Conservation (phyloP, 2,113 vertebrate species). For the Ornithorhynchus anatinus region DNA sequence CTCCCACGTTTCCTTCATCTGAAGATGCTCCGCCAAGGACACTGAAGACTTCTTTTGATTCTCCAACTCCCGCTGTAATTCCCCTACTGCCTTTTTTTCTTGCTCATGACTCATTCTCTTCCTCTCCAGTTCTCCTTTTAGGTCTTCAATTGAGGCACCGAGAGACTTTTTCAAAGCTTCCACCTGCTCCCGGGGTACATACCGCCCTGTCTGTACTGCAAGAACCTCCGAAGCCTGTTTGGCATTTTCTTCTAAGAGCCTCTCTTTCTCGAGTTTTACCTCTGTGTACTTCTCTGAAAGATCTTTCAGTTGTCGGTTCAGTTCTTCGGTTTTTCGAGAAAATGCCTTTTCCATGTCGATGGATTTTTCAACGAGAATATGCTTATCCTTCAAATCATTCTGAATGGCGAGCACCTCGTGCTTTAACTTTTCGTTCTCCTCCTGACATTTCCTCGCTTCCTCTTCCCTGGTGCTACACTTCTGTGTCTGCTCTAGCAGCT, state of each 20-base stretch:
- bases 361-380: constrained; percentile 67
- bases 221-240: constrained; percentile 61
- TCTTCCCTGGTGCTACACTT: constrained; percentile 62
- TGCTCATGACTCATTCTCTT: constrained; percentile 53
- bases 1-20: constrained; percentile 71
- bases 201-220: constrained; percentile 17
- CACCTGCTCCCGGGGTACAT: constrained; percentile 58
- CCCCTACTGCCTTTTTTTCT: constrained; percentile 63
- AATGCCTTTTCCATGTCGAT: constrained; percentile 68
- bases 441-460: constrained; percentile 50
- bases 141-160: constrained; percentile 61
- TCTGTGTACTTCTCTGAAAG: constrained; percentile 70
- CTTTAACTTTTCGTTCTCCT: constrained; percentile 76
- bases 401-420: constrained; percentile 71
- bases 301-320: constrained; percentile 66
- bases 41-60: constrained; percentile 51
- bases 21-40: constrained; percentile 65
- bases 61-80: constrained; percentile 76
- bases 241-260: constrained; percentile 64
- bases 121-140: constrained; percentile 71
- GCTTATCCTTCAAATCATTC: constrained; percentile 70
- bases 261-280: constrained; percentile 50
- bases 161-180: constrained; percentile 76
- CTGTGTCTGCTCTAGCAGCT: constrained; percentile 69
- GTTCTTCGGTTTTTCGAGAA: constrained; percentile 58